phyloP scores from a whole-genome alignment of 2,113 vertebrate genomes.

The Castor canadensis region DNA sequence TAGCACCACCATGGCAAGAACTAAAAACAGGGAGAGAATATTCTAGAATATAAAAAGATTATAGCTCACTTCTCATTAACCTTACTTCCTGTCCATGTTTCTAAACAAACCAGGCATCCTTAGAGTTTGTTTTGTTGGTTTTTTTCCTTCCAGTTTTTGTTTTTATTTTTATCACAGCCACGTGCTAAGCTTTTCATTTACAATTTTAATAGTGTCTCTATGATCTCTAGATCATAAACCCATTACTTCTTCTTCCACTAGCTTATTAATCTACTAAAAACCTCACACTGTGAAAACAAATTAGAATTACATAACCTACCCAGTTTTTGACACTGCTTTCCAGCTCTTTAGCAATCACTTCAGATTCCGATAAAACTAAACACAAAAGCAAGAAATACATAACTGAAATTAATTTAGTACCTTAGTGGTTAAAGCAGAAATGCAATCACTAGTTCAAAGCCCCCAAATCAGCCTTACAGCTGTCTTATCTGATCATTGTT shows the following conservation, averaged over 20 bases:
- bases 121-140: not conserved
- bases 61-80: not conserved
- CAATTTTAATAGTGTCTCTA: constrained; percentile 63
- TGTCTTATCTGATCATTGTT: constrained; percentile 48
- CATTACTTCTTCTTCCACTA: constrained; percentile 64
- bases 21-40: constrained; percentile 1
- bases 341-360: constrained; percentile 66
- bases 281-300: constrained; percentile 70
- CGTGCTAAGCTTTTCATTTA: constrained; percentile 61
- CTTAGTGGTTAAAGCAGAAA: constrained; percentile 61
- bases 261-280: constrained; percentile 68
- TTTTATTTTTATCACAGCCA: constrained; percentile 54
- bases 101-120: constrained; percentile 45
- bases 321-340: constrained; percentile 65
- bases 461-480: constrained; percentile 13
- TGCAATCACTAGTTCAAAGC: constrained; percentile 45
- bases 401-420: constrained; percentile 71
- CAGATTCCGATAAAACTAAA: constrained; percentile 63
- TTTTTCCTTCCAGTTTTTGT: not conserved
- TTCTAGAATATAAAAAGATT: constrained; percentile 14
- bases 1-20: not conserved
- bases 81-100: constrained; percentile 37
- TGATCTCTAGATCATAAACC: constrained; percentile 61
- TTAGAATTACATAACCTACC: constrained; percentile 48
- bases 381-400: constrained; percentile 55